Evolutionary conservation across 2,113 vertebrate species (phyloP), one percentile per base, ranked within the genome.

Genomic region (Chlorodrepanis virens): DNA sequence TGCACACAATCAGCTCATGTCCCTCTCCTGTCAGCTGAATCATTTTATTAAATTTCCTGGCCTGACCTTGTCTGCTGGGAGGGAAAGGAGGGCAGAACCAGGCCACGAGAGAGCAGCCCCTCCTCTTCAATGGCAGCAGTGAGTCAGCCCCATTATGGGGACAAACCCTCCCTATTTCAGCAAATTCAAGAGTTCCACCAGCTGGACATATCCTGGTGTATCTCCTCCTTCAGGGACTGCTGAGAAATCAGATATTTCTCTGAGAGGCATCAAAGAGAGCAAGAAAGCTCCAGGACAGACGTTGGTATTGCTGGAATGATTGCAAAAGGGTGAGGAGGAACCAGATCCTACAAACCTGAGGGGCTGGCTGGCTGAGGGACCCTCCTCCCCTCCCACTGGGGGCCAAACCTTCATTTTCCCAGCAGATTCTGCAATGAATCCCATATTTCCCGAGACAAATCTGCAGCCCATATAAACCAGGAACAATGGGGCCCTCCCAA

Each of bases 401-500:
- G 18, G 20, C 27, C 78, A 89, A 95, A 68, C 90, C 83, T 90
- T 53, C 64, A 8, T 52, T 69, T 90, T 83, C 81, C 44, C 85
- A 90, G 68, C 52, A 28, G 49, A 67, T 89, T 57, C 68, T 29
- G 65, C 95, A 64, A 76, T 18, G 35, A 67, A 83, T 87, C 89
- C 78, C 7, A 8, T 18, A 49, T 65, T 93, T 52, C 35, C 77
- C 1, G 9, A 83, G 89, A 70, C 82, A 28, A 96, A 84, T 45
- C 80, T 89, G 86, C 76, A 95, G 88, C 86, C 50, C 94, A 94
- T 61, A 68, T 67, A 90, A 93, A 81, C 28, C 40, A 40, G 92
- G 60, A 97, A 97, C 93, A 97, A 96, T 92, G 3, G 92, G 60
- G 88, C 83, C 90, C 86, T 97, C 96, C 95, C 95, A 87, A 97